Evolutionary conservation across 1,140 invertebrate species (phyloP), one percentile per base, ranked within the genome.

Genomic region (Augochlora pura): DNA sequence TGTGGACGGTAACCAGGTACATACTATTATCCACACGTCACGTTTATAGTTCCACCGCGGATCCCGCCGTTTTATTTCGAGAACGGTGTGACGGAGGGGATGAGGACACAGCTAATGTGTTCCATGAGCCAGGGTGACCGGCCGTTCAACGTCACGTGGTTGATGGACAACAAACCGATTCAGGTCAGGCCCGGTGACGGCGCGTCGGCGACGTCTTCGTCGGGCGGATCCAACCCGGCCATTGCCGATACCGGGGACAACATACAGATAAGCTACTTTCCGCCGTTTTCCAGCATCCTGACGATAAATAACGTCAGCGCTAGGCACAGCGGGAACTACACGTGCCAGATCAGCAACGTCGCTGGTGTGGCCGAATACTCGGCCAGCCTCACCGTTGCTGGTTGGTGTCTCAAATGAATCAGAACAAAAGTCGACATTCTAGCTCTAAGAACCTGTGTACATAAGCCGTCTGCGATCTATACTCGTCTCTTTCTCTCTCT

Each of bases 241-340:
- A 62, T 67, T 72, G 82, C 81, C 85, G 75, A 84, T 82, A 81
- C 84, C 68, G 83, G 76, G 72, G 87, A 79, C 91, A 89, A 89
- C 88, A 91, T 92, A 82, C 87, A 92, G 84, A 92, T 94, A 91
- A 94, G 92, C 91, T 93, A 94, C 91, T 91, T 90, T 91, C 89
- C 90, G 73, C 88, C 93, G 66, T 92, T 92, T 87, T 94, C 93
- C 74, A 94, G 94, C 87, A 94, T 95, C 88, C 93, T 96, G 80
- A 94, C 94, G 66, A 95, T 95, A 90, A 93, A 94, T 91, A 94
- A 93, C 86, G 94, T 95, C 70, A 94, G 93, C 65, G 94, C 94
- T 71, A 92, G 89, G 79, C 95, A 96, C 90, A 94, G 93, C 87
- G 95, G 95, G 81, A 95, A 95, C 89, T 96, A 96, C 91, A 95